Percentiles rank a stretch among this genome's conserved stretches.
These are phyloP conservation scores for Eurois occulta DNA, from an alignment of 2,888 invertebrate species.

Conservation along the genomic window DNA sequence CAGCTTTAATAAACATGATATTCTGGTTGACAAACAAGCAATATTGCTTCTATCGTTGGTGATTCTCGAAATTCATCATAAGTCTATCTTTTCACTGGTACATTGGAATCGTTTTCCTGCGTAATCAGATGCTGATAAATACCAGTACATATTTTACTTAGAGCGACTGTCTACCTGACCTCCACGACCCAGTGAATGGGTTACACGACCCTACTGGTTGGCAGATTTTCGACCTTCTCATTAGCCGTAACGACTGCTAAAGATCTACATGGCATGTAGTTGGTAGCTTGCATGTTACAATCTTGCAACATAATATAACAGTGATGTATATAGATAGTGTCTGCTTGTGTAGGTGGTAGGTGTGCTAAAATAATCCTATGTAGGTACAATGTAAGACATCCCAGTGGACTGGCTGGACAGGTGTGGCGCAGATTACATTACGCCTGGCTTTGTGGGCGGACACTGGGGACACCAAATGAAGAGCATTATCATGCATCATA, in stretches of 20 bases:
- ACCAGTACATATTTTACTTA: neutral
- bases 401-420: conserved; percentile 42
- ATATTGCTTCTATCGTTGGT: neutral
- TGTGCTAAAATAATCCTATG: neutral
- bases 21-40: neutral
- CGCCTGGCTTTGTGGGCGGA: conserved; percentile 36
- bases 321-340: neutral
- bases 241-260: neutral
- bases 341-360: neutral
- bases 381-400: conserved; percentile 17
- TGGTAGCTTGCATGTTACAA: conserved; percentile 1
- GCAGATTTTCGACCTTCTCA: neutral
- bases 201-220: neutral
- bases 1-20: neutral
- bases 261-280: neutral
- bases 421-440: conserved; percentile 55
- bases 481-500: conserved; percentile 39
- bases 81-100: neutral
- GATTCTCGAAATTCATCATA: neutral
- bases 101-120: neutral
- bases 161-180: neutral
- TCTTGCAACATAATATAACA: neutral
- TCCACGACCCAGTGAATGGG: neutral
- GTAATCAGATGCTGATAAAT: neutral
- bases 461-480: conserved; percentile 27